phyloP scores from a whole-genome alignment of 2,797 vertebrate species.

The Benthosema pterotum region DNA sequence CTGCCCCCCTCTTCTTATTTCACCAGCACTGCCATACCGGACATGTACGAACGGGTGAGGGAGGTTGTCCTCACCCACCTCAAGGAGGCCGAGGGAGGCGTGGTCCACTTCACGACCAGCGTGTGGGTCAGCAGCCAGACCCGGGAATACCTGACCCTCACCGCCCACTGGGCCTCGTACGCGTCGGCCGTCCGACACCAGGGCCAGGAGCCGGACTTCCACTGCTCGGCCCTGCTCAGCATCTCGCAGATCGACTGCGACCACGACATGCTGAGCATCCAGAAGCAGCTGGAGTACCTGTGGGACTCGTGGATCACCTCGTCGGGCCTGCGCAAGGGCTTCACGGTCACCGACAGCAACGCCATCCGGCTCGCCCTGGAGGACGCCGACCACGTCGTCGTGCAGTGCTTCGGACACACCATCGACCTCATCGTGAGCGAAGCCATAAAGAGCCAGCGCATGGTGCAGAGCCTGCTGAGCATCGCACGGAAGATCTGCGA shows the following conservation, averaged over 20 bases:
- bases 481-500: slow-evolving; percentile 95
- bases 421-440: slow-evolving; percentile 93
- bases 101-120: slow-evolving; percentile 95
- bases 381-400: slow-evolving; percentile 86
- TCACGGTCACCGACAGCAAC: slow-evolving; percentile 92
- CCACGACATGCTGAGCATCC: slow-evolving; percentile 88
- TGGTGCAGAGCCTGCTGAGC: slow-evolving; percentile 97
- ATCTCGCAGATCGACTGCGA: slow-evolving; percentile 94
- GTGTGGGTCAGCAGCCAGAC: slow-evolving; percentile 97
- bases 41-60: slow-evolving; percentile 94
- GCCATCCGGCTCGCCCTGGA: slow-evolving; percentile 88
- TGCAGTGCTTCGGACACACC: slow-evolving; percentile 95
- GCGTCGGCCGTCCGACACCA: slow-evolving; percentile 88
- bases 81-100: slow-evolving; percentile 92
- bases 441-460: slow-evolving; percentile 98
- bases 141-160: slow-evolving; percentile 94
- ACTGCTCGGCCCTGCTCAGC: slow-evolving; percentile 92
- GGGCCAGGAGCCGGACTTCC: slow-evolving; percentile 86
- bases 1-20: slow-evolving; percentile 92
- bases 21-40: slow-evolving; percentile 95
- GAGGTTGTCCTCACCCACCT: slow-evolving; percentile 90
- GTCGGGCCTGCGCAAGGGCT: slow-evolving; percentile 90
- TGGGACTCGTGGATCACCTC: slow-evolving; percentile 97
- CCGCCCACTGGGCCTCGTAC: slow-evolving; percentile 95
- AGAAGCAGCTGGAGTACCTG: slow-evolving; percentile 94